Base-by-base conservation (phyloP, 1,140 invertebrate genomes). In the Cephus cinctus region DNA sequence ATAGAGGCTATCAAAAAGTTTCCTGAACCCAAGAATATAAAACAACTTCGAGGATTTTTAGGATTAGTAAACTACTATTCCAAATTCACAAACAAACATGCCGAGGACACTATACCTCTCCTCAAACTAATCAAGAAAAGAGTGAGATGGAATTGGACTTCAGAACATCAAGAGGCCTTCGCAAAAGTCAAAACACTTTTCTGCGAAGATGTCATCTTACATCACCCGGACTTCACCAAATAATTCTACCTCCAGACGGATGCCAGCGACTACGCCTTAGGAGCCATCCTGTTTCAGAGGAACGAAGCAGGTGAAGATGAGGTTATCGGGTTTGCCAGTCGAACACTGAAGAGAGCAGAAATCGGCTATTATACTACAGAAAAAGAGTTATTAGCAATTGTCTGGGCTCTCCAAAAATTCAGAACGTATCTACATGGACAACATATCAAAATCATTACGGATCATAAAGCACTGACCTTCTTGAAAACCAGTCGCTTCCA, bases 401-500 rank as follows among this genome's bases (percentile, higher is more conserved):
- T 80, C 16, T 69, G 57, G 56, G 61, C 67, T 4, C 55, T 79
- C 4, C 52, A 67, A 50, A 63, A 71, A 21, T 77, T 75, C 35
- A 39, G 56, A 23, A 47, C 54, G 20, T 77, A 63, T 47, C 30
- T 78, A 5, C 40, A 58, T 31, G 59, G 54, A 30, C 35, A 32
- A 18, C 45, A 63, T 19, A 69, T 78, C 35, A 65, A 42, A 3
- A 65, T 78, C 12, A 44, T 65, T 32, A 80, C 77, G 0, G 78
- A 82, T 52, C 78, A 81, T 43, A 64, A 69, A 23, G 65, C 71
- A 0, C 47, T 80, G n/a, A 61, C 56, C 9, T 80, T 71, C 55
- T 43, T 56, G 9, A 45, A 42, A 27, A 42, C 32, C 3, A 52
- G 49, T 16, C 42, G 30, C 20, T 27, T 49, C 3, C 5, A 36